Evolutionary conservation across 2,113 vertebrate species (phyloP).

Genomic region (Aptenodytes forsteri): DNA sequence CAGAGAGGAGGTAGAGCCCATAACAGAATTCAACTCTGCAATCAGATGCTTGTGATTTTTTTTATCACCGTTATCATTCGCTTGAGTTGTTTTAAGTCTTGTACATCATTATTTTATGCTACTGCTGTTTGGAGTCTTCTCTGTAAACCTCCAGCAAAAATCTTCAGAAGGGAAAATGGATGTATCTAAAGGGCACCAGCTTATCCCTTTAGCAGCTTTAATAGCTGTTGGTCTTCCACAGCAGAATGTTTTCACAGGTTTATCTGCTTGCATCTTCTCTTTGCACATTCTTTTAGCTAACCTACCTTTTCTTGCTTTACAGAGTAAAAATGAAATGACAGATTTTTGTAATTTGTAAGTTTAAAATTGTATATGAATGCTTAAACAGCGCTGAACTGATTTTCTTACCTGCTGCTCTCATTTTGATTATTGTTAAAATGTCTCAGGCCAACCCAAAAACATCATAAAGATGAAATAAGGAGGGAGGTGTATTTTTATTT

Average conservation of each 20-base stretch:
- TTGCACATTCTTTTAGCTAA: not conserved
- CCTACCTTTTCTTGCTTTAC: not conserved
- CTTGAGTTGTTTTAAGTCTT: not conserved
- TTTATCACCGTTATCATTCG: not conserved
- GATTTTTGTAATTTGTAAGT: not conserved
- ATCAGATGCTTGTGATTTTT: not conserved
- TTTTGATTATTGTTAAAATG: not conserved
- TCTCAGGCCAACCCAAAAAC: not conserved
- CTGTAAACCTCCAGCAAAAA: not conserved
- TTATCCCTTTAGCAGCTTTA: not conserved
- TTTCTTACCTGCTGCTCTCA: conserved; percentile 19
- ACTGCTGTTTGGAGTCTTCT: not conserved
- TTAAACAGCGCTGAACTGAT: not conserved
- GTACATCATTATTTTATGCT: not conserved
- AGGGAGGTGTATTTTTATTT: not conserved
- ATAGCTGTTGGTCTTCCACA: not conserved
- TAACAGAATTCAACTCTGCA: not conserved
- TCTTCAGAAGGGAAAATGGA: not conserved
- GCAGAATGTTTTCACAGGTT: not conserved
- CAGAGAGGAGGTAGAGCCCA: not conserved
- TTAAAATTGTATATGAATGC: not conserved
- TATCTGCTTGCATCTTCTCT: not conserved
- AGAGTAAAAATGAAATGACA: not conserved
- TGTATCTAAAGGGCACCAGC: not conserved
- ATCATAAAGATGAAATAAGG: not conserved